A percentile compares a stretch with the other conserved stretches of the same genome.
phyloP scores from a whole-genome alignment of 1,140 invertebrate species.

The Drosophila baimaii region DNA sequence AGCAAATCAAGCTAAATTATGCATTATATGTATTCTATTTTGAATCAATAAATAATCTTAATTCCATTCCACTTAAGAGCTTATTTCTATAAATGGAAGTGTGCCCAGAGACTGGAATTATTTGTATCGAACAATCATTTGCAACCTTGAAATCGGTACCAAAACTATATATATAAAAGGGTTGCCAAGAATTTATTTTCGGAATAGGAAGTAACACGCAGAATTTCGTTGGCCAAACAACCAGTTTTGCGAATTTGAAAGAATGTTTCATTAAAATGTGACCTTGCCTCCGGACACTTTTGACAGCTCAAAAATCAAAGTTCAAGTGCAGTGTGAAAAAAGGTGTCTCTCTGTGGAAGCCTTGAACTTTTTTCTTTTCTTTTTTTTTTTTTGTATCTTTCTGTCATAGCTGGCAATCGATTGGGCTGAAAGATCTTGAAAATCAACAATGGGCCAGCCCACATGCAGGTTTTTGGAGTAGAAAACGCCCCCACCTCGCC shows the following conservation, averaged over 20 bases:
- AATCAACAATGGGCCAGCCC: constrained; percentile 18
- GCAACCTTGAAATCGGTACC: neutral
- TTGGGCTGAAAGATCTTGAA: constrained; percentile 27
- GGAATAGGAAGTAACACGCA: constrained; percentile 30
- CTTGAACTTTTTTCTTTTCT: constrained; percentile 45
- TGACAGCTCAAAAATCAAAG: constrained; percentile 54
- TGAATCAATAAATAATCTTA: neutral
- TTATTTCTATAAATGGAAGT: constrained; percentile 5
- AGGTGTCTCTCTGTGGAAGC: constrained; percentile 1
- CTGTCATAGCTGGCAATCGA: constrained; percentile 36
- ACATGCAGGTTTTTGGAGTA: constrained; percentile 28
- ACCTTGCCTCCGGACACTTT: constrained; percentile 42
- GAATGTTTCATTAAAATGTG: constrained; percentile 40
- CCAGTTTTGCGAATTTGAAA: constrained; percentile 29
- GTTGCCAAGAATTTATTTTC: constrained; percentile 10
- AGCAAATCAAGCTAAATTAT: neutral
- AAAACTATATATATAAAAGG: constrained; percentile 1
- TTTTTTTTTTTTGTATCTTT: neutral
- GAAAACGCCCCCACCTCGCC: constrained; percentile 10
- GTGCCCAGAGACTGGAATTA: neutral
- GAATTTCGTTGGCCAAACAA: constrained; percentile 5
- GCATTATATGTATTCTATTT: neutral
- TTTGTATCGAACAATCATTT: constrained; percentile 13
- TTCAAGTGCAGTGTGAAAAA: constrained; percentile 36
- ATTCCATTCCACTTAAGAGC: neutral